These are phyloP conservation scores for Glyptemys insculpta DNA, from an alignment of 2,797 vertebrate genomes.

Conservation along the genomic window DNA sequence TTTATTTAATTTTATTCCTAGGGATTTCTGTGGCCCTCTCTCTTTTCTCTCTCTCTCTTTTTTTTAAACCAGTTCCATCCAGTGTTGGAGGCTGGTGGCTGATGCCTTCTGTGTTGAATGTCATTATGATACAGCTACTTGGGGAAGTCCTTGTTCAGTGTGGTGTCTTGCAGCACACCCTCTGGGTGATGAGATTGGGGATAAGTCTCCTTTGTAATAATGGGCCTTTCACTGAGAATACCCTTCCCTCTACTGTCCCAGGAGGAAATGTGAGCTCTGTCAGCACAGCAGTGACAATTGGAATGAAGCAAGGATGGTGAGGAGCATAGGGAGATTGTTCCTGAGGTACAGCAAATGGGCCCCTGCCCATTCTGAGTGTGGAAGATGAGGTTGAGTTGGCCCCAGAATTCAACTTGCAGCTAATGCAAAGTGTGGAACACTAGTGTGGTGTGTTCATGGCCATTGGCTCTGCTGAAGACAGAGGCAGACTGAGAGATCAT, in stretches of 20 bases:
- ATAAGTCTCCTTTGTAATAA: neutral
- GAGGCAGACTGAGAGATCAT: neutral
- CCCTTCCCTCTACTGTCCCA: neutral
- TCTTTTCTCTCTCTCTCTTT: neutral
- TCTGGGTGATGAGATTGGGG: neutral
- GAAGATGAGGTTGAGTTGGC: neutral
- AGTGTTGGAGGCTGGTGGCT: neutral
- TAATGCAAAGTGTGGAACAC: neutral
- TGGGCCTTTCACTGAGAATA: neutral
- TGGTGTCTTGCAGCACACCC: neutral
- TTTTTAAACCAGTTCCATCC: neutral
- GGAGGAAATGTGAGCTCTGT: neutral
- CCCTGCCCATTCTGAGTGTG: neutral
- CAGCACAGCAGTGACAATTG: neutral
- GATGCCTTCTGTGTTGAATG: neutral
- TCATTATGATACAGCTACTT: rapidly evolving
- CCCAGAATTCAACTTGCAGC: neutral
- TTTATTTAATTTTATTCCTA: neutral
- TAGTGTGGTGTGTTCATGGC: rapidly evolving
- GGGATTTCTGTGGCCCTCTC: neutral
- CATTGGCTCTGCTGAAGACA: neutral
- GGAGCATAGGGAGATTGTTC: neutral
- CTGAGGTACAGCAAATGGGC: neutral
- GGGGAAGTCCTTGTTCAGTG: neutral
- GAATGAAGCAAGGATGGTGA: neutral